Evolutionary conservation across 2,113 vertebrate genomes (phyloP).

Genomic region (Ophiodon elongatus): DNA sequence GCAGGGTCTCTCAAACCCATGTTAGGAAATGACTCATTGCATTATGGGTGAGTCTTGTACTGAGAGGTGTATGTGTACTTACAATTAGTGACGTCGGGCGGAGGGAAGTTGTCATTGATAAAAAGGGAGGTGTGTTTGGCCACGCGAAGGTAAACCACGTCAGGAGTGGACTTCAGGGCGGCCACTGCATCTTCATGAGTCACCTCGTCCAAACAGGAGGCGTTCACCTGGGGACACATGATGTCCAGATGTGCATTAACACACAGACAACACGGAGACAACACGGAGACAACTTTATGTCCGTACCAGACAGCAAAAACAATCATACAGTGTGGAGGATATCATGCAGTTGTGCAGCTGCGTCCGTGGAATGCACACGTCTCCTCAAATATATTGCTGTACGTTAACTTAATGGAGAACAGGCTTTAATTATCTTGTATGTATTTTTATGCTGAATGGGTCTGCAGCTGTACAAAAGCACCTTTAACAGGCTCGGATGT

Average conservation of each 20-base stretch:
- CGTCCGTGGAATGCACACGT: not conserved
- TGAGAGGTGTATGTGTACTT: constrained; percentile 74
- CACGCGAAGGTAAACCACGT: constrained; percentile 96
- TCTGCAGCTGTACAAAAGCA: not conserved
- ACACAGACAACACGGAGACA: not conserved
- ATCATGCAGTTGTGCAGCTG: not conserved
- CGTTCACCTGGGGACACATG: constrained; percentile 89
- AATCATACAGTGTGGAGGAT: not conserved
- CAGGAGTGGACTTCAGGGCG: constrained; percentile 96
- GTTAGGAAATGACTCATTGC: not conserved
- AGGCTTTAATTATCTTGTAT: not conserved
- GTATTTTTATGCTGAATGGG: not conserved
- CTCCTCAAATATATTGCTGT: not conserved
- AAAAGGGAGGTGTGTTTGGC: constrained; percentile 95
- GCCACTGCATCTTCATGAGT: constrained; percentile 97
- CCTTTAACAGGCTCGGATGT: not conserved
- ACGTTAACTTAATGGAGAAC: not conserved
- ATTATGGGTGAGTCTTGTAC: not conserved
- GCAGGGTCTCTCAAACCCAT: not conserved
- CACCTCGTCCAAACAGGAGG: constrained; percentile 94
- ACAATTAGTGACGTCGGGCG: constrained; percentile 96
- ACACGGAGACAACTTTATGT: not conserved
- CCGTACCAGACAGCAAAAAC: not conserved
- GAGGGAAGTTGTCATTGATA: constrained; percentile 93
- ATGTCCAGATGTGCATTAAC: not conserved